Evolutionary conservation across 2,113 vertebrate genomes (phyloP).

Genomic region (Aythya baeri): DNA sequence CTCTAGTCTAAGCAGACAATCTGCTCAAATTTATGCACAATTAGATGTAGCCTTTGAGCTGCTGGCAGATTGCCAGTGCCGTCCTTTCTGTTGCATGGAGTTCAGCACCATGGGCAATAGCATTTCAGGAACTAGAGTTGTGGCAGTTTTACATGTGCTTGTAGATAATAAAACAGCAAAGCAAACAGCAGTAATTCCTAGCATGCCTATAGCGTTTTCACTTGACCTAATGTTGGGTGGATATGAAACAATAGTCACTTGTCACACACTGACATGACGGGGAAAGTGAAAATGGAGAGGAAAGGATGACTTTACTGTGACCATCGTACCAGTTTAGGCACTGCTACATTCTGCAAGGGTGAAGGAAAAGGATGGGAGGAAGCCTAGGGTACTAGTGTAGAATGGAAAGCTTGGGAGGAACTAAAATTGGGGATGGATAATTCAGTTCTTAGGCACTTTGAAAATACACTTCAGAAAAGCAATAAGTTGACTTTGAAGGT

Average conservation of each 20-base stretch:
- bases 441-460: neutral
- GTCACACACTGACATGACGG: neutral
- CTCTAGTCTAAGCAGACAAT: conserved; percentile 59
- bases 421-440: neutral
- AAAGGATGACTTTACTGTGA: neutral
- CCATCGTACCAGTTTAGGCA: neutral
- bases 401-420: neutral
- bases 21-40: conserved; percentile 63
- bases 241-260: neutral
- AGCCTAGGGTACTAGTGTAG: neutral
- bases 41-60: conserved; percentile 57
- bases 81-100: neutral
- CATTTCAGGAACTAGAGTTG: conserved; percentile 2
- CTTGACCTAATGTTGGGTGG: neutral
- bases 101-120: neutral
- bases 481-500: neutral
- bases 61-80: neutral
- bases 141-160: conserved; percentile 9
- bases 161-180: conserved; percentile 6
- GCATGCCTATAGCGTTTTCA: neutral
- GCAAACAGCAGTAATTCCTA: conserved; percentile 26
- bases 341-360: neutral
- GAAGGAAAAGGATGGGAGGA: neutral
- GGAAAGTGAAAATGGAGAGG: neutral
- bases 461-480: neutral